phyloP scores from a whole-genome alignment of 2,888 invertebrate species.

The Drosophila neoperkinsi region DNA sequence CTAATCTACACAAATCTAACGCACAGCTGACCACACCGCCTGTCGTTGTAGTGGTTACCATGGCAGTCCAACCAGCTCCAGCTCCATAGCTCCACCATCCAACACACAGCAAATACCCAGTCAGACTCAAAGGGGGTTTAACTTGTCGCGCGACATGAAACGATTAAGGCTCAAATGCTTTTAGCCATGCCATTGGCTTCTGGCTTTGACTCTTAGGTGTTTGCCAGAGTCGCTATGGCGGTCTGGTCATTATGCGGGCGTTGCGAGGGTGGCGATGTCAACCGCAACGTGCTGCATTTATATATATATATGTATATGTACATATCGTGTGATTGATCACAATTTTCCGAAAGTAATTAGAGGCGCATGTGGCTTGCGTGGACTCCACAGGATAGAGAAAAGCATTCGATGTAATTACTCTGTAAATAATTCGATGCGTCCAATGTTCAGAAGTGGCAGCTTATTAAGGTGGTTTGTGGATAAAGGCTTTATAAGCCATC shows the following conservation, averaged over 20 bases:
- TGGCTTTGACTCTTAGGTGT: conserved; percentile 57
- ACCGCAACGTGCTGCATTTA: conserved; percentile 40
- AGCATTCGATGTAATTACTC: conserved; percentile 77
- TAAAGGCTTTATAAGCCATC: conserved; percentile 38
- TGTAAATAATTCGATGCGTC: conserved; percentile 68
- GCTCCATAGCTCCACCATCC: not conserved
- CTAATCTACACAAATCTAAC: conserved; percentile 57
- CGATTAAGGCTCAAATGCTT: conserved; percentile 76
- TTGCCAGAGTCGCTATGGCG: conserved; percentile 25
- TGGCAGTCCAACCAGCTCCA: conserved; percentile 18
- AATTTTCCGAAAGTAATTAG: conserved; percentile 82
- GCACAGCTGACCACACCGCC: conserved; percentile 53
- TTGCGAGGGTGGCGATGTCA: conserved; percentile 8
- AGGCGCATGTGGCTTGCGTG: conserved; percentile 54
- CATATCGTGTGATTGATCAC: conserved; percentile 81
- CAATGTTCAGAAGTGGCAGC: conserved; percentile 30
- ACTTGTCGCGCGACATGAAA: conserved; percentile 74
- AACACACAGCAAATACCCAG: not conserved
- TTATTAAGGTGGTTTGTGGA: conserved; percentile 14
- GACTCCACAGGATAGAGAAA: not conserved
- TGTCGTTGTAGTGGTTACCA: conserved; percentile 32
- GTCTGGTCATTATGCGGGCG: conserved; percentile 50
- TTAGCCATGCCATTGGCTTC: conserved; percentile 67
- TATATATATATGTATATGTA: conserved; percentile 1
- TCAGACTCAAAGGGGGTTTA: conserved; percentile 35